Evolutionary conservation across 2,113 vertebrate genomes (phyloP).

Genomic region (Corapipo altera): DNA sequence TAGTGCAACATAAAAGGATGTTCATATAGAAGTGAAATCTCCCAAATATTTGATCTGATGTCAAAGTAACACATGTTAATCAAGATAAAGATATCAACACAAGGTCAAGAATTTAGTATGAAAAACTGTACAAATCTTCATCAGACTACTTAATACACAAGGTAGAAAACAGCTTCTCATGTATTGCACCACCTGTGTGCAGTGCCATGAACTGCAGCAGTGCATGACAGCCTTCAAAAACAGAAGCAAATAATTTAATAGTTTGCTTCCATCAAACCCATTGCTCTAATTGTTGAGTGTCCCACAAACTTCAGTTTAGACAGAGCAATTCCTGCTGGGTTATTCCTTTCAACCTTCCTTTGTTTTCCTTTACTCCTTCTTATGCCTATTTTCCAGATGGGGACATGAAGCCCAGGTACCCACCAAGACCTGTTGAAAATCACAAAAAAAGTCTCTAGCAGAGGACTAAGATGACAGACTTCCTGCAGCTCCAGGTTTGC

Average conservation of each 20-base stretch:
- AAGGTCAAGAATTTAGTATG: background rate
- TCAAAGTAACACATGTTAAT: background rate
- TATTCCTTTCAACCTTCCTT: background rate
- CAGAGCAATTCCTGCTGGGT: background rate
- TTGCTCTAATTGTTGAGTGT: background rate
- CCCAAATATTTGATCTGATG: background rate
- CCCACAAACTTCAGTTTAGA: background rate
- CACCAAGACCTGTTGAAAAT: background rate
- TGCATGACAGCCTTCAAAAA: background rate
- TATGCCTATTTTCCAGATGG: background rate
- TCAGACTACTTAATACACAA: background rate
- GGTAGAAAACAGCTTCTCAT: background rate
- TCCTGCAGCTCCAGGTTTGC: background rate
- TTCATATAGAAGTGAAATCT: background rate
- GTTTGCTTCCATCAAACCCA: background rate
- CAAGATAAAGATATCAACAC: background rate
- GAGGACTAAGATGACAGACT: background rate
- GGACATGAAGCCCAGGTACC: background rate
- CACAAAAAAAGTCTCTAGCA: background rate
- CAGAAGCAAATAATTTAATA: background rate
- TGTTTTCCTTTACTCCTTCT: background rate
- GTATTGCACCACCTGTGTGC: fast-evolving
- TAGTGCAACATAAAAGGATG: background rate
- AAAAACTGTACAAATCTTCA: background rate
- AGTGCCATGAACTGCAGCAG: background rate